Conservation (phyloP, 2,888 invertebrate genomes). For the Conistra vaccinii region DNA sequence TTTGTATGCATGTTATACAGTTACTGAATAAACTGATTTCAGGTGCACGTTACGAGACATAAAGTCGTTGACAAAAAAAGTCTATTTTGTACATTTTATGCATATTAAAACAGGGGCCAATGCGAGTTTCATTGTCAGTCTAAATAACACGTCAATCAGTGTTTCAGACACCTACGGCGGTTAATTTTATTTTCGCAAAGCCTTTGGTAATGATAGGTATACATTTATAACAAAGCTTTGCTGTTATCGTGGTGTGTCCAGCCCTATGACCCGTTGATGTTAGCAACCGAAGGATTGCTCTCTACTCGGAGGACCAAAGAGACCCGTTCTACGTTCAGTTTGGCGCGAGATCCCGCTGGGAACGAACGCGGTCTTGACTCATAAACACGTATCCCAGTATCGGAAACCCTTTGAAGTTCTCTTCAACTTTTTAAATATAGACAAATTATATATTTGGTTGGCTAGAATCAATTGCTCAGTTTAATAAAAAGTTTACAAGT, state of each 20-base stretch:
- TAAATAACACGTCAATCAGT: constrained; percentile 15
- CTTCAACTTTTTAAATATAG: constrained; percentile 13
- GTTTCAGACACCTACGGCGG: neutral
- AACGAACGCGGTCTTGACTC: constrained; percentile 60
- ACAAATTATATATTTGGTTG: neutral
- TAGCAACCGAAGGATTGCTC: constrained; percentile 49
- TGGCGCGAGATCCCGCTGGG: constrained; percentile 65
- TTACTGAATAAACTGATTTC: neutral
- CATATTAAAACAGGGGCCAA: neutral
- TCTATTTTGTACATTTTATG: neutral
- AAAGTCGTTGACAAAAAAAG: neutral
- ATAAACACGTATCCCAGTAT: constrained; percentile 12
- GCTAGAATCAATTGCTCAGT: neutral
- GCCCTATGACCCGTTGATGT: constrained; percentile 26
- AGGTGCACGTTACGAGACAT: neutral
- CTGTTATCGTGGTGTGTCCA: constrained; percentile 45
- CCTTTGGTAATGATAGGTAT: constrained; percentile 15
- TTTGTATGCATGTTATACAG: no score
- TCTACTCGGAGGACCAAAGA: constrained; percentile 35
- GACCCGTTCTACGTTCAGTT: constrained; percentile 65
- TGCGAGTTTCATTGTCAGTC: neutral
- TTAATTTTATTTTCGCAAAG: constrained; percentile 17
- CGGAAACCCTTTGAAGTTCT: constrained; percentile 36
- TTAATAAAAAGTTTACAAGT: constrained; percentile 10
- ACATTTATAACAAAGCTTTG: constrained; percentile 21